These are phyloP conservation scores for Drosophila nigromelanica DNA, from an alignment of 1,140 invertebrate species.

Conservation along the genomic window DNA sequence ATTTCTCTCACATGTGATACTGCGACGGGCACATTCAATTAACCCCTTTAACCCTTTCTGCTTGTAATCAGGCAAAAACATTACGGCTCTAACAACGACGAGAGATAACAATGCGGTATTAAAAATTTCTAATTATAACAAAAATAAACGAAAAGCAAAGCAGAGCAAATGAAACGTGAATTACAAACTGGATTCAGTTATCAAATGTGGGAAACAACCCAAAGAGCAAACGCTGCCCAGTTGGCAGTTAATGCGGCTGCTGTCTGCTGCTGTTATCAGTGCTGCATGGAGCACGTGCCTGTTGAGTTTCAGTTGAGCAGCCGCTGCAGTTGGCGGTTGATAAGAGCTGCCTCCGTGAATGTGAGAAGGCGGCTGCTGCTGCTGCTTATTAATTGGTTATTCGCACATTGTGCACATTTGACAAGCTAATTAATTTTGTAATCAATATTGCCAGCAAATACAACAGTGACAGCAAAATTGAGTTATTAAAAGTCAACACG, in stretches of 20 bases:
- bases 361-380: neutral
- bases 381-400: constrained; percentile 19
- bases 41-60: constrained; percentile 67
- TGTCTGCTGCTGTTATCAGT: constrained; percentile 10
- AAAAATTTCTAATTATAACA: constrained; percentile 67
- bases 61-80: constrained; percentile 52
- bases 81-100: constrained; percentile 42
- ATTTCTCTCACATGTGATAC: neutral
- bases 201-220: constrained; percentile 6
- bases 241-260: constrained; percentile 1
- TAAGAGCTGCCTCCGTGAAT: constrained; percentile 12
- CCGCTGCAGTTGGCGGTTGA: constrained; percentile 20
- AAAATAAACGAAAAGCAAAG: constrained; percentile 11
- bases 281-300: constrained; percentile 18
- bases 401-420: constrained; percentile 25
- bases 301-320: neutral
- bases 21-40: constrained; percentile 55
- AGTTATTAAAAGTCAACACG: constrained; percentile 77
- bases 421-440: constrained; percentile 76
- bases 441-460: constrained; percentile 66
- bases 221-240: constrained; percentile 11
- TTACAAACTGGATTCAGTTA: constrained; percentile 18
- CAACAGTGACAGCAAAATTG: constrained; percentile 65
- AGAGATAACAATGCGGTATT: constrained; percentile 74
- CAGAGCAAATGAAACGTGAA: constrained; percentile 29